phyloP scores from a whole-genome alignment of 2,888 invertebrate species.

The Strigamia transsilvanica region DNA sequence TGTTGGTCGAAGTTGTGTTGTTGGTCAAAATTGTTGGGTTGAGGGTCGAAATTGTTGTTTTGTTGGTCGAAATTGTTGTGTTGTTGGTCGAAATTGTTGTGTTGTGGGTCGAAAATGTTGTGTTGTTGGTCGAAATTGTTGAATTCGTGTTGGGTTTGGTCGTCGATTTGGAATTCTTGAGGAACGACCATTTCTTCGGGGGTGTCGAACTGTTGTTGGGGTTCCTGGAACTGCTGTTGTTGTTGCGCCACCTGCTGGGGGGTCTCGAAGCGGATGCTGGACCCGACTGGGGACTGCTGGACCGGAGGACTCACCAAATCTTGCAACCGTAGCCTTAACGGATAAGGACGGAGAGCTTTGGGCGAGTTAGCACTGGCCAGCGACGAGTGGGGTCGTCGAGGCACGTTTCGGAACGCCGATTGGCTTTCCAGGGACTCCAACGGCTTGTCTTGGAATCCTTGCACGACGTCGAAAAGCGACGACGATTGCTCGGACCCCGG shows the following conservation, averaged over 20 bases:
- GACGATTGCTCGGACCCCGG: constrained; percentile 16
- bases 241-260: constrained; percentile 33
- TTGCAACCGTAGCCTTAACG: background rate
- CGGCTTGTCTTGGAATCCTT: constrained; percentile 9
- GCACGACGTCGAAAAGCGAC: background rate
- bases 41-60: background rate
- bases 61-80: background rate
- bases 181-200: background rate
- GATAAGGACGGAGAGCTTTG: constrained; percentile 51
- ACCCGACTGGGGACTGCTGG: background rate
- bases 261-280: no score
- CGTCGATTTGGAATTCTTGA: background rate
- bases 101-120: background rate
- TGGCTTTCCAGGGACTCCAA: background rate
- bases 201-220: background rate
- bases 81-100: background rate
- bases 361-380: background rate
- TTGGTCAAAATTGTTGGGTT: background rate
- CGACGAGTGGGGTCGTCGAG: background rate
- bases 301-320: constrained; percentile 41
- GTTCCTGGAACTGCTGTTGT: background rate
- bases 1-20: background rate
- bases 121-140: background rate
- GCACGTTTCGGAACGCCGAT: background rate
- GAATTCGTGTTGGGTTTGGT: background rate